Evolutionary conservation across 2,797 vertebrate genomes (phyloP).

Genomic region (Lacerta viridis): DNA sequence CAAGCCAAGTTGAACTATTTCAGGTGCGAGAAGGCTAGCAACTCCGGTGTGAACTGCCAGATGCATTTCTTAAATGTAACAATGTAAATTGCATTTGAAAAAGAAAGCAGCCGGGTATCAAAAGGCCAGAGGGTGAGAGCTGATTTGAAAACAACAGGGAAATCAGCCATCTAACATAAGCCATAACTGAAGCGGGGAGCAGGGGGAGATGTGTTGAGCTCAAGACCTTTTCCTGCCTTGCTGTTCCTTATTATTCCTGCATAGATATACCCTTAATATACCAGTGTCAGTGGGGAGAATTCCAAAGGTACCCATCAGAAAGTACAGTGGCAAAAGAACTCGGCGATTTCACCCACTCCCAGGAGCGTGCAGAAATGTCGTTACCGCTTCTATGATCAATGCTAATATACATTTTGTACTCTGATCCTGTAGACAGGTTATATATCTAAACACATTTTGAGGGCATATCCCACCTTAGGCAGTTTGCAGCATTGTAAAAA

Average conservation of each 20-base stretch:
- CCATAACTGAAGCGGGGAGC: no score
- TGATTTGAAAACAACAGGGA: conserved; percentile 13
- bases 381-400: not conserved
- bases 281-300: no score
- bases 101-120: not conserved
- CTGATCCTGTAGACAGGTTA: not conserved
- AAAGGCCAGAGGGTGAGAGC: not conserved
- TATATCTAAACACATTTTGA: no score
- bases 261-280: not conserved
- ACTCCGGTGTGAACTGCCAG: not conserved
- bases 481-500: no score
- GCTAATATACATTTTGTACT: not conserved
- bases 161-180: conserved; percentile 13
- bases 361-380: not conserved
- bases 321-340: not conserved
- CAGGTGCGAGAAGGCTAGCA: not conserved
- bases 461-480: no score
- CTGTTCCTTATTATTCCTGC: conserved; percentile 1
- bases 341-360: not conserved
- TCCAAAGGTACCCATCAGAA: not conserved
- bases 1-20: not conserved
- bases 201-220: not conserved
- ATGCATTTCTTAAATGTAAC: not conserved
- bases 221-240: not conserved
- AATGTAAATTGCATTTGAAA: not conserved